phyloP scores from a whole-genome alignment of 2,797 vertebrate genomes.

The Simalia tracyae region DNA sequence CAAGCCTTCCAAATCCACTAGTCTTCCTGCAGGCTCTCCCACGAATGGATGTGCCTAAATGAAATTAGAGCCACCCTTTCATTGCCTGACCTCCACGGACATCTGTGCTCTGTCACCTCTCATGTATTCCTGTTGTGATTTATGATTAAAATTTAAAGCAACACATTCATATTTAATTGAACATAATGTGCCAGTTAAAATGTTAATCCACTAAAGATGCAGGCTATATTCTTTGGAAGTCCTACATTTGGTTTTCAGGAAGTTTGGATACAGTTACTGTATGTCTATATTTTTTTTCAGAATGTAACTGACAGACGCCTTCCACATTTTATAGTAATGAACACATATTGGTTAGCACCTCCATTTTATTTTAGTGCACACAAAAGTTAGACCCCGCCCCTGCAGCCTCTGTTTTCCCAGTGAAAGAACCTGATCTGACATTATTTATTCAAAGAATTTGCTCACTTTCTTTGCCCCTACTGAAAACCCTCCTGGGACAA shows the following conservation, averaged over 20 bases:
- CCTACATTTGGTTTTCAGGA: constrained; percentile 61
- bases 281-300: not conserved
- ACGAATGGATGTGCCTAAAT: constrained; percentile 52
- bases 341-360: not conserved
- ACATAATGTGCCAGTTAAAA: constrained; percentile 90
- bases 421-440: not conserved
- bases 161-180: constrained; percentile 92
- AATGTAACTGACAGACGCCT: constrained; percentile 1
- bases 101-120: constrained; percentile 83
- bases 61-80: constrained; percentile 56
- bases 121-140: constrained; percentile 84
- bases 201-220: constrained; percentile 86
- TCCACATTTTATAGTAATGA: not conserved
- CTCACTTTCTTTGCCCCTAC: not conserved
- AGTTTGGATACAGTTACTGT: not conserved
- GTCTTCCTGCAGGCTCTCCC: constrained; percentile 58
- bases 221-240: constrained; percentile 67
- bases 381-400: not conserved
- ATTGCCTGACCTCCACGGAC: constrained; percentile 73
- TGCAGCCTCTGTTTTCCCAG: not conserved
- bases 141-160: constrained; percentile 93
- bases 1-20: constrained; percentile 42
- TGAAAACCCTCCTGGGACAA: not conserved
- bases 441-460: not conserved
- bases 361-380: constrained; percentile 3